Percentiles rank a stretch among this genome's conserved stretches.
Evolutionary conservation across 2,113 vertebrate genomes (phyloP).

Genomic region (Emydocephalus ijimae): DNA sequence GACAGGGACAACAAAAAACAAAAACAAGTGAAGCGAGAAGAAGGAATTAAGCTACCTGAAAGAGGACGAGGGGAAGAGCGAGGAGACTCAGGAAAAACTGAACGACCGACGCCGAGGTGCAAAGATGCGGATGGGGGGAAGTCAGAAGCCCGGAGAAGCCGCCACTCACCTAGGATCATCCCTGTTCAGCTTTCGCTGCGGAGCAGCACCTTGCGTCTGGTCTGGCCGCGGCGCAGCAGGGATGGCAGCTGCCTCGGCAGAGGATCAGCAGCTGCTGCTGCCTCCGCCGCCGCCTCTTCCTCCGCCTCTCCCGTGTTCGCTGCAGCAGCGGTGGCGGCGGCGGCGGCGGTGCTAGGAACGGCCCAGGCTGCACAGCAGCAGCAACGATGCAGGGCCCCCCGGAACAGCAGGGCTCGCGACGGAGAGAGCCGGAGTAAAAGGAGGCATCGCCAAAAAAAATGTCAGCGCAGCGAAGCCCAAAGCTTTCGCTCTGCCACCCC

Average conservation of each 20-base stretch:
- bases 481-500: conserved; percentile 3
- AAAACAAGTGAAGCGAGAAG: background rate
- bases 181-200: conserved; percentile 10
- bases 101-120: background rate
- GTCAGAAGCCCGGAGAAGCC: background rate
- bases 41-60: background rate
- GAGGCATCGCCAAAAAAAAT: conserved; percentile 26
- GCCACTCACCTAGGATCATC: conserved; percentile 52
- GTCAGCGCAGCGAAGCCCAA: conserved; percentile 4
- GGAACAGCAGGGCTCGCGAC: conserved; percentile 1
- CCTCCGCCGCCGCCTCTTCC: background rate
- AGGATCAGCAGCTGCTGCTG: background rate
- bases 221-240: conserved; percentile 21
- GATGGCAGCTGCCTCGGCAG: conserved; percentile 22
- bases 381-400: background rate
- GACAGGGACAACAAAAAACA: background rate
- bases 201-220: conserved; percentile 26
- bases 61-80: background rate
- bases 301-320: conserved; percentile 18
- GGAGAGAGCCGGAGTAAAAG: background rate
- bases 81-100: background rate
- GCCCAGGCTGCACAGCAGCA: background rate
- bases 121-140: too few relatives aligned
- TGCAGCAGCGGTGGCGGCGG: background rate
- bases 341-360: background rate